phyloP scores from a whole-genome alignment of 1,140 invertebrate genomes.

The Lethocerus indicus region DNA sequence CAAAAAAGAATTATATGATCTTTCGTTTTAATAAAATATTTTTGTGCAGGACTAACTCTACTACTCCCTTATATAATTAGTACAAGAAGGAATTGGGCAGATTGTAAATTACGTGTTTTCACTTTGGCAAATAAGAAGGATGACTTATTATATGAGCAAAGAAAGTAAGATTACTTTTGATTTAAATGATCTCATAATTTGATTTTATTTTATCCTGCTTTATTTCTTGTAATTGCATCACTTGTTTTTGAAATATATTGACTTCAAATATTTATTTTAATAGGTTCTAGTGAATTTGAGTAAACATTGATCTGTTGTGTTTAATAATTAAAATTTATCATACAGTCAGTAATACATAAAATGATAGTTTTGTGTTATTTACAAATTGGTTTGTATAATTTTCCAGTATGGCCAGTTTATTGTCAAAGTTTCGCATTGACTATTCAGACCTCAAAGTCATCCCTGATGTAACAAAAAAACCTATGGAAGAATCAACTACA shows the following conservation, averaged over 20 bases:
- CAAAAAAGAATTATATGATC: slow-evolving; percentile 1
- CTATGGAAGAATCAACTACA: slow-evolving; percentile 44
- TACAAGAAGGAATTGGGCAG: slow-evolving; percentile 65
- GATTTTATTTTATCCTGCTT: neutral
- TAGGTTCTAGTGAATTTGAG: too few relatives aligned
- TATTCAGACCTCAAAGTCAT: slow-evolving; percentile 84
- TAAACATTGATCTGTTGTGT: too few relatives aligned
- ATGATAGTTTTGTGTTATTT: too few relatives aligned
- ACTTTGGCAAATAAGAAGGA: slow-evolving; percentile 83
- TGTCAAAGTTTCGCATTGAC: slow-evolving; percentile 93
- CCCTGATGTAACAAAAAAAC: slow-evolving; percentile 62
- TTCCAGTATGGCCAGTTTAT: slow-evolving; percentile 77
- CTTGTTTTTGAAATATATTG: too few relatives aligned
- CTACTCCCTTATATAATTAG: slow-evolving; percentile 80
- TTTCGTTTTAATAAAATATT: slow-evolving; percentile 16
- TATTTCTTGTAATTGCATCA: neutral
- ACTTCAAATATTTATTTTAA: too few relatives aligned
- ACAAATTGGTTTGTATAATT: slow-evolving; percentile 12
- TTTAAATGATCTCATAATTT: too few relatives aligned
- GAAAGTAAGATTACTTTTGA: slow-evolving; percentile 41
- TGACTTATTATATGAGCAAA: slow-evolving; percentile 81
- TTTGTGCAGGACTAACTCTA: slow-evolving; percentile 50
- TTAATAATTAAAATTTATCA: too few relatives aligned
- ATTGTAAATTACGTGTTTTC: slow-evolving; percentile 80
- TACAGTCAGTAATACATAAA: too few relatives aligned